Base-by-base conservation (phyloP, 1,140 invertebrate genomes). In the Brachionus sp. region DNA sequence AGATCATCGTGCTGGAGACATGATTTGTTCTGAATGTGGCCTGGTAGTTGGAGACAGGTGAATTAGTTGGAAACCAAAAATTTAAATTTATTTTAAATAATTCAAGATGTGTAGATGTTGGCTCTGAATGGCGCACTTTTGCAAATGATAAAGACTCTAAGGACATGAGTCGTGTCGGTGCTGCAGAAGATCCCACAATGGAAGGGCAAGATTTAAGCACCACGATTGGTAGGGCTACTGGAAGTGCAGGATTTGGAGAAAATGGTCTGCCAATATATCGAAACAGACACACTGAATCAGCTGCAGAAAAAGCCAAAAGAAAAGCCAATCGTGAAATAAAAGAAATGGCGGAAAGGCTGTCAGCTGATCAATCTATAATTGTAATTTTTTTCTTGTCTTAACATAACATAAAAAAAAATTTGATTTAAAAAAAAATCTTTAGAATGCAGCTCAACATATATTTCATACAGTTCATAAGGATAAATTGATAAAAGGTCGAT, bases 71-170 rank as follows among this genome's bases (percentile, higher is more conserved):
- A 5, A 64, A 64, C 13, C 96, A 94, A 95, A 91, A 19, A 12
- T 77, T 85, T 84, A 84, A 50, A 90, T 90, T 29, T 86, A 95
- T 13, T 35, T 68, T 6, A 9, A 35, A 12, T 68, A 64, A 68
- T 68, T 35, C n/a, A n/a, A 33, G 96, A 87, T 95, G 99, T 0
- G 96, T 99, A 85, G 98, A 99, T 91, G 98, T 99, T n/a, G 97
- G 97, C n/a, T 98, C 97, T n/a, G 98, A 99, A 90, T 99, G 98
- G 98, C 92, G 98, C 89, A 99, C 97, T 75, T 99, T 99, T 89
- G 98, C 95, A 86, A 99, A 98, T 91, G 98, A 99, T 87, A 98
- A 98, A 87, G 93, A 93, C 84, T 94, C 94, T 6, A 94, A 94
- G 2, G 98, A 99, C 91, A 97, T 97, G 25, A 98, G 95, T 90